These are phyloP conservation scores for Rhynchomys soricoides DNA, from an alignment of 2,113 vertebrate species.

Conservation along the genomic window DNA sequence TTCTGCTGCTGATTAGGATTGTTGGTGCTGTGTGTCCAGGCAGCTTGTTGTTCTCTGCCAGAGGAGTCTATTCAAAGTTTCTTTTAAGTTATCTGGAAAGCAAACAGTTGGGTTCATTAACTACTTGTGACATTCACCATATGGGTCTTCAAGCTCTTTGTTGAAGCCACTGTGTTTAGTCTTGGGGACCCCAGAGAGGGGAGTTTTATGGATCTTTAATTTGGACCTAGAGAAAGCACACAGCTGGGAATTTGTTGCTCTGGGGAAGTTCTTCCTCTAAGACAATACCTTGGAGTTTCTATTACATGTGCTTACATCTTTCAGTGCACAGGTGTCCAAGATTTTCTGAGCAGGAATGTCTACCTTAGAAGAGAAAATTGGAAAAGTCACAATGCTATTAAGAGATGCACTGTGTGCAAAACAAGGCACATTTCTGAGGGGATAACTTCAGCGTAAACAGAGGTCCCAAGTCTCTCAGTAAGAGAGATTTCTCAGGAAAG, in stretches of 20 bases:
- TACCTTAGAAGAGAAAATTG: not conserved
- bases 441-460: not conserved
- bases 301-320: conserved; percentile 28
- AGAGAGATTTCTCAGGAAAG: not conserved
- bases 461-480: not conserved
- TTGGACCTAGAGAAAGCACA: conserved; percentile 24
- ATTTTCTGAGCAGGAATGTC: not conserved
- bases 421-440: not conserved
- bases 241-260: conserved; percentile 1
- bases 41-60: not conserved
- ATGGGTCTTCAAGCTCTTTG: not conserved
- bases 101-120: not conserved
- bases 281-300: not conserved
- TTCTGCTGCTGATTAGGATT: not conserved
- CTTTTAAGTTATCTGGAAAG: conserved; percentile 24
- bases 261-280: conserved; percentile 27
- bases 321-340: not conserved
- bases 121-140: not conserved
- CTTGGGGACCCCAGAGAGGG: not conserved
- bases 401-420: not conserved
- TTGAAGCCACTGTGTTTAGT: not conserved
- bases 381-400: not conserved
- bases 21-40: not conserved
- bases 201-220: conserved; percentile 33
- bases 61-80: not conserved